phyloP scores from a whole-genome alignment of 2,888 invertebrate genomes.

The Gonocerus acuteangulatus region DNA sequence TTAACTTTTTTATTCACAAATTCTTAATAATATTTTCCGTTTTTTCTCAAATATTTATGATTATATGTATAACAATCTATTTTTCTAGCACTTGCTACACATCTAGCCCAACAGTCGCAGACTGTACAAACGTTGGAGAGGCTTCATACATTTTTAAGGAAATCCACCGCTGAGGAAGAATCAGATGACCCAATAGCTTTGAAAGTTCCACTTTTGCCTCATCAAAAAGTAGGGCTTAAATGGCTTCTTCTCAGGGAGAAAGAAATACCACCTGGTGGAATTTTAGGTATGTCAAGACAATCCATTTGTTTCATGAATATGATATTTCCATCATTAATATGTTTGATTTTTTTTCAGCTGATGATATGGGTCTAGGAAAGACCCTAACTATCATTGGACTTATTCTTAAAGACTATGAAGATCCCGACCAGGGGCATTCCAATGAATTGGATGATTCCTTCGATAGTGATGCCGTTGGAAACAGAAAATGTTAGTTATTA shows the following conservation, averaged over 20 bases:
- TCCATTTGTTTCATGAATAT: neutral
- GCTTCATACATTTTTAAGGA: constrained; percentile 61
- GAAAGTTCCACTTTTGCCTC: constrained; percentile 62
- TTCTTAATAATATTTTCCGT: too few relatives aligned
- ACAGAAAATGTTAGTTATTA: too few relatives aligned
- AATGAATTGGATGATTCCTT: constrained; percentile 8
- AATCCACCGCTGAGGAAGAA: constrained; percentile 51
- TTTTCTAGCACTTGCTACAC: constrained; percentile 54
- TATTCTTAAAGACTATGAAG: constrained; percentile 52
- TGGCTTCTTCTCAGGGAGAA: constrained; percentile 87
- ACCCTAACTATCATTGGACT: constrained; percentile 76
- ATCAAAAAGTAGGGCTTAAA: constrained; percentile 76
- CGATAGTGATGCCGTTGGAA: neutral
- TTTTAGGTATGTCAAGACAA: constrained; percentile 55
- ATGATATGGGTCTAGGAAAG: constrained; percentile 78
- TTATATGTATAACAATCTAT: too few relatives aligned
- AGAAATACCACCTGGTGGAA: constrained; percentile 78
- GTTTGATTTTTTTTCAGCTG: constrained; percentile 47
- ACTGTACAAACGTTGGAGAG: constrained; percentile 64
- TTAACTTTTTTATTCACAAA: too few relatives aligned
- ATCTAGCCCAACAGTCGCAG: constrained; percentile 57
- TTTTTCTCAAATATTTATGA: too few relatives aligned
- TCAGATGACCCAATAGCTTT: constrained; percentile 57
- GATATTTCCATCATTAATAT: neutral
- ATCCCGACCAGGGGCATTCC: constrained; percentile 32